Evolutionary conservation across 2,888 invertebrate genomes (phyloP).

Genomic region (Acrobasis suavella): DNA sequence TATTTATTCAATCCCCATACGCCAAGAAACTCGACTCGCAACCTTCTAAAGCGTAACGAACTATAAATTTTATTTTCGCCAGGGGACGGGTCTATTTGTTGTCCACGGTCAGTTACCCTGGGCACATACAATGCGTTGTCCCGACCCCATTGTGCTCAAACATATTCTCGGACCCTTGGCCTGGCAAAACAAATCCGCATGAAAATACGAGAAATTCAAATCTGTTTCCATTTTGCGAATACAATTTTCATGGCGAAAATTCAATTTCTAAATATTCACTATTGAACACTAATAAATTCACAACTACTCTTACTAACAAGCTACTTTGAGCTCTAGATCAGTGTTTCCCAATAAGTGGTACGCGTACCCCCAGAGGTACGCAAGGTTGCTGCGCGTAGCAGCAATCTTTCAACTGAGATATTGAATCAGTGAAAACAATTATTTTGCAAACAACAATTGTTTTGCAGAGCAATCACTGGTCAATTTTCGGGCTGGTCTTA

Average conservation of each 20-base stretch:
- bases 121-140: conserved; percentile 62
- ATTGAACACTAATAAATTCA: too few relatives aligned
- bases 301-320: too few relatives aligned
- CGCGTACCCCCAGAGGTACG: too few relatives aligned
- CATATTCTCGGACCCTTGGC: conserved; percentile 22
- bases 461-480: too few relatives aligned
- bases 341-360: too few relatives aligned
- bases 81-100: conserved; percentile 58
- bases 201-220: background rate
- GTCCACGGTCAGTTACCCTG: conserved; percentile 77
- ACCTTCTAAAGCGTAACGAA: conserved; percentile 47
- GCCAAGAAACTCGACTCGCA: background rate
- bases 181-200: background rate
- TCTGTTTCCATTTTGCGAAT: background rate
- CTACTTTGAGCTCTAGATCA: too few relatives aligned
- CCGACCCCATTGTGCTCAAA: conserved; percentile 48
- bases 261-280: too few relatives aligned
- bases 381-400: too few relatives aligned
- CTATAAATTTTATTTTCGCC: conserved; percentile 52
- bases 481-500: too few relatives aligned
- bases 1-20: background rate
- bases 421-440: too few relatives aligned
- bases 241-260: background rate
- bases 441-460: too few relatives aligned
- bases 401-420: too few relatives aligned